phyloP scores from a whole-genome alignment of 1,140 invertebrate genomes.

The Sycophaga agraensis region DNA sequence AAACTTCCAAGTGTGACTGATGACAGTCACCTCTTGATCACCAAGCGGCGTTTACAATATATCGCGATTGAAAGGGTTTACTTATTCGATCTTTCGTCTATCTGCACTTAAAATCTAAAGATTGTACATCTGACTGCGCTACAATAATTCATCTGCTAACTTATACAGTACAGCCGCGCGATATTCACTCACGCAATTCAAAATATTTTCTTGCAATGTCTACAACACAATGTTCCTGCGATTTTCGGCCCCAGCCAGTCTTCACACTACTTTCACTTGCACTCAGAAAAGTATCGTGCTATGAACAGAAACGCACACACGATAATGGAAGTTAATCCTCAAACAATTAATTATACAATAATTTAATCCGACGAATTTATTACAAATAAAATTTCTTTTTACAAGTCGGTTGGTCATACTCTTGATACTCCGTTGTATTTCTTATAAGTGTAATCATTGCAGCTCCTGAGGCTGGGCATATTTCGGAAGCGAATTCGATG shows the following conservation, averaged over 20 bases:
- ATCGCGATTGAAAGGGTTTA: slow-evolving; percentile 6
- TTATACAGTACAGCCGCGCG: background rate
- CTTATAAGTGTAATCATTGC: background rate
- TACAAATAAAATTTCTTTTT: too few relatives aligned
- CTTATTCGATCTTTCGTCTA: background rate
- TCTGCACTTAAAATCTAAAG: slow-evolving; percentile 6
- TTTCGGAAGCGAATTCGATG: slow-evolving; percentile 24
- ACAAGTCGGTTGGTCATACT: too few relatives aligned
- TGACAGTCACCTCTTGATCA: background rate
- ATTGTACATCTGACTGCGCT: background rate
- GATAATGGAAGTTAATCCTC: background rate
- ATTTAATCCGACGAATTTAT: too few relatives aligned
- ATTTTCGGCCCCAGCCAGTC: background rate
- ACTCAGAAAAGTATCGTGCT: background rate
- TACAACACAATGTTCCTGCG: background rate
- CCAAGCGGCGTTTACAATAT: background rate
- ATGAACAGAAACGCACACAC: background rate
- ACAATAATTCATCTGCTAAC: background rate
- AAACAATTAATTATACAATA: background rate
- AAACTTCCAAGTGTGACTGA: too few relatives aligned
- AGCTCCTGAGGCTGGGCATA: background rate
- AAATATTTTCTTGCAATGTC: background rate
- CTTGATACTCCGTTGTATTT: too few relatives aligned
- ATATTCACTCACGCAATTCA: background rate
- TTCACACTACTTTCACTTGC: background rate